Evolutionary conservation across 92 coral and sea anemone genomes (phyloP).

Genomic region (Pocillopora meandrina): DNA sequence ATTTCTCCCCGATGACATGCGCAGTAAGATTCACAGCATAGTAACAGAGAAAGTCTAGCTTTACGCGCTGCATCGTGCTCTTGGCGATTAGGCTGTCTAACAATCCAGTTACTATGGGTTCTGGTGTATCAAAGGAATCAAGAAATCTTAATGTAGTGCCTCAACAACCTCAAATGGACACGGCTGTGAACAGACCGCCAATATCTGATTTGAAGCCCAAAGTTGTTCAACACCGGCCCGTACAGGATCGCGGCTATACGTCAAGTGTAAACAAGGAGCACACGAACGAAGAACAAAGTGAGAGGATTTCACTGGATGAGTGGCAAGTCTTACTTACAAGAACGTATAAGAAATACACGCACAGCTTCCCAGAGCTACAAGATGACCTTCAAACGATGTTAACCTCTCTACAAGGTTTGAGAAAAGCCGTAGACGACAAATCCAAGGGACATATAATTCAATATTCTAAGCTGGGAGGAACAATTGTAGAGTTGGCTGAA

Average conservation of each 20-base stretch:
- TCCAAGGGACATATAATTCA: neutral
- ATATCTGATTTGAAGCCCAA: neutral
- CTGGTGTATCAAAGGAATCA: constrained; percentile 1
- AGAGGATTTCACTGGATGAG: neutral
- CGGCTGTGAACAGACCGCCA: neutral
- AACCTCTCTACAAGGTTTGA: neutral
- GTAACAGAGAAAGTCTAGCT: no score
- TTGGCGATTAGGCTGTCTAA: no score
- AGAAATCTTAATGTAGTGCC: neutral
- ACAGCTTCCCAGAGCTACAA: constrained; percentile 1
- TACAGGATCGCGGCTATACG: neutral
- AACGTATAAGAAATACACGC: neutral
- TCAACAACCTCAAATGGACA: no score
- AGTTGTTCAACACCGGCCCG: neutral
- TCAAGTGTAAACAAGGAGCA: no score
- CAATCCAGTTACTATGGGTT: constrained; percentile 2
- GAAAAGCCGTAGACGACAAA: neutral
- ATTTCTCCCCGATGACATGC: no score
- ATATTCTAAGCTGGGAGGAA: neutral
- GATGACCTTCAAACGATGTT: neutral
- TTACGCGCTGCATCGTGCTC: no score
- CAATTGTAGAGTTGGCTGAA: neutral
- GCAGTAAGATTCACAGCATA: no score
- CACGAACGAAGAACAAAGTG: neutral
- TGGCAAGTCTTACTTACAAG: neutral